These are phyloP conservation scores for Taurulus bubalis DNA, from an alignment of 2,113 vertebrate species.

Conservation along the genomic window DNA sequence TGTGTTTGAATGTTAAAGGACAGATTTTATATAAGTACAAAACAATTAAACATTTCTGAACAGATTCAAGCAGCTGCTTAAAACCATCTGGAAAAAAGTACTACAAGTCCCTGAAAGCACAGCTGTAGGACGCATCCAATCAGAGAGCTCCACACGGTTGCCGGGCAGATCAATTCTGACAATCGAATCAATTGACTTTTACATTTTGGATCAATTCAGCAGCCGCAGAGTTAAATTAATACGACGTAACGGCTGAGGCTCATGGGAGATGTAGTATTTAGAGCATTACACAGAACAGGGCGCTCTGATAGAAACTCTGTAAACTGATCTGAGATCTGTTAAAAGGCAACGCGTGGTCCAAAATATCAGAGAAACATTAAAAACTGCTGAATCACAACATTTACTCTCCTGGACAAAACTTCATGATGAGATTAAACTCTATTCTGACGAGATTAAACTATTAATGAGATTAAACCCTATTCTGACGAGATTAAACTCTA, in stretches of 20 bases:
- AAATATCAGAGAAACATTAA: background rate
- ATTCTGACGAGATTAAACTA: background rate
- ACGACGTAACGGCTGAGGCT: background rate
- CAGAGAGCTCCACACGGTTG: background rate
- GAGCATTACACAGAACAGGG: background rate
- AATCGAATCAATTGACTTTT: background rate
- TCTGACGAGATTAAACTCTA: no score
- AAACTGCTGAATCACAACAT: background rate
- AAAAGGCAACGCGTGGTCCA: background rate
- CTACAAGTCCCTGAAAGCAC: conserved; percentile 16
- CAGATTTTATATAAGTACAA: background rate
- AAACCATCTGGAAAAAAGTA: background rate
- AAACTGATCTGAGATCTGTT: background rate
- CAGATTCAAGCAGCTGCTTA: background rate
- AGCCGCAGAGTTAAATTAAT: background rate
- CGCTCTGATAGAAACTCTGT: background rate
- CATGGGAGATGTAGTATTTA: conserved; percentile 35
- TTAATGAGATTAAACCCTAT: no score
- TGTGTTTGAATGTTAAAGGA: background rate
- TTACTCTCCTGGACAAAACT: background rate
- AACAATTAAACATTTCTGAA: background rate
- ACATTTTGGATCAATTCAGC: background rate
- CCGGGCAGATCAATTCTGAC: background rate
- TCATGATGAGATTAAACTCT: background rate
- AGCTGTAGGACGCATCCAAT: conserved; percentile 4